Evolutionary conservation across 1,140 invertebrate species (phyloP), one percentile per base, ranked within the genome.

Genomic region (Lasioglossum baleicum): DNA sequence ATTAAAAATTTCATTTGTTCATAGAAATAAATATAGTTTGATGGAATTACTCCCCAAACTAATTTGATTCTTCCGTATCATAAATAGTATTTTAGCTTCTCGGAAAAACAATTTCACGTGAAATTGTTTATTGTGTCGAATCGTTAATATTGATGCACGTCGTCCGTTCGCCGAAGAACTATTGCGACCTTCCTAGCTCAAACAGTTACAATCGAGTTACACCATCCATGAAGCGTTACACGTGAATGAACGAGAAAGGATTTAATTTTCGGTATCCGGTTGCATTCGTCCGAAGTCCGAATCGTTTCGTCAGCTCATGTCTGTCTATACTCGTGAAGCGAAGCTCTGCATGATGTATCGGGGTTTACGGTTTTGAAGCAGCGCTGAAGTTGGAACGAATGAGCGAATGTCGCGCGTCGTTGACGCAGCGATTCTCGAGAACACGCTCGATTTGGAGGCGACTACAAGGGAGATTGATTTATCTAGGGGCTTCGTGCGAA

Each of bases 401-500:
- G 68, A 17, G 15, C 68, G 22, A 73, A 69, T 73, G 76, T 65
- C 69, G 10, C 44, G 44, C 40, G 22, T 65, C 31, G 69, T 72
- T 56, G 44, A 56, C 58, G 60, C 20, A 35, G 10, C 31, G 48
- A 26, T 64, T 65, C 26, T 13, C 51, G 56, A 56, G 48, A 15
- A 22, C 26, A 44, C 20, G 66, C 40, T 78, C 20, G 15, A 26
- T 26, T 15, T 7, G n/a, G 20, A 7, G n/a, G 11, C 13, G 35
- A 72, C 72, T 78, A 51, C n/a, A 20, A 11, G 42, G 22, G 17
- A 53, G 31, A 73, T 72, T 65, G 69, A 72, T 64, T 72, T 44
- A 8, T 22, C 2, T 5, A 17, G 7, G 20, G 26, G 51, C 0
- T 56, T 3, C 26, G 26, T 10, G 11, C 13, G 44, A 65, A 72